A percentile compares a stretch with the other conserved stretches of the same genome.
Conservation (phyloP, 2,113 vertebrate species). For the Lipophrys pholis region DNA sequence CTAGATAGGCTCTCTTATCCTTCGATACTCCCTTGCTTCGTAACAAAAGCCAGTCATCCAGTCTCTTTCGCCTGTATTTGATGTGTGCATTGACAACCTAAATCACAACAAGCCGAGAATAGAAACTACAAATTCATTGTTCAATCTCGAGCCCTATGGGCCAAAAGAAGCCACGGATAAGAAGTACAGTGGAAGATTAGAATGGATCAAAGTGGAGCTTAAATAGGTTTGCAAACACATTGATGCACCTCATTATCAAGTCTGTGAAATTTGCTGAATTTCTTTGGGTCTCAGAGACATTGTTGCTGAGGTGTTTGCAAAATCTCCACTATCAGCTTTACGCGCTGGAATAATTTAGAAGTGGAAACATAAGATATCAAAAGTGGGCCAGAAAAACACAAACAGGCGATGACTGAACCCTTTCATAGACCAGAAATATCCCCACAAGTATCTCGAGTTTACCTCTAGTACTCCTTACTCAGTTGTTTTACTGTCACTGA, state of each 20-base stretch:
- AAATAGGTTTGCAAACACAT: slow-evolving; percentile 64
- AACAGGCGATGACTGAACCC: slow-evolving; percentile 24
- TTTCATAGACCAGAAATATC: slow-evolving; percentile 7
- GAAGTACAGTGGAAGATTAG: slow-evolving; percentile 66
- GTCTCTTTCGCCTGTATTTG: slow-evolving; percentile 30
- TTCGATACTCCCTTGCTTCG: slow-evolving; percentile 35
- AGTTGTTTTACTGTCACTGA: slow-evolving; percentile 52
- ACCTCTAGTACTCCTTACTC: slow-evolving; percentile 42
- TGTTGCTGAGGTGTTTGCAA: slow-evolving; percentile 16
- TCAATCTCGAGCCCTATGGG: slow-evolving; percentile 44
- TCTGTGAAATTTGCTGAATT: slow-evolving; percentile 58
- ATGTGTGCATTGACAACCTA: slow-evolving; percentile 16
- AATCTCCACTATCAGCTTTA: slow-evolving; percentile 18
- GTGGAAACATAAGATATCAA: slow-evolving; percentile 24
- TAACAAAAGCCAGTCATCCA: slow-evolving; percentile 32
- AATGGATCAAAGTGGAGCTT: slow-evolving; percentile 75
- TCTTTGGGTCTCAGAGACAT: slow-evolving; percentile 27
- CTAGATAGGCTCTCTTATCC: too few relatives aligned
- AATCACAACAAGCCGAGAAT: slow-evolving; percentile 36
- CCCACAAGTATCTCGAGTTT: slow-evolving; percentile 12
- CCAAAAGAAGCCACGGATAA: slow-evolving; percentile 54
- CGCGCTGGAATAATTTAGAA: not conserved
- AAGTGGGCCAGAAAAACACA: slow-evolving; percentile 2
- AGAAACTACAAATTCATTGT: slow-evolving; percentile 40
- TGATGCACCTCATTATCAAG: slow-evolving; percentile 65